Evolutionary conservation across 2,113 vertebrate species (phyloP).

Genomic region (Podilymbus podiceps): DNA sequence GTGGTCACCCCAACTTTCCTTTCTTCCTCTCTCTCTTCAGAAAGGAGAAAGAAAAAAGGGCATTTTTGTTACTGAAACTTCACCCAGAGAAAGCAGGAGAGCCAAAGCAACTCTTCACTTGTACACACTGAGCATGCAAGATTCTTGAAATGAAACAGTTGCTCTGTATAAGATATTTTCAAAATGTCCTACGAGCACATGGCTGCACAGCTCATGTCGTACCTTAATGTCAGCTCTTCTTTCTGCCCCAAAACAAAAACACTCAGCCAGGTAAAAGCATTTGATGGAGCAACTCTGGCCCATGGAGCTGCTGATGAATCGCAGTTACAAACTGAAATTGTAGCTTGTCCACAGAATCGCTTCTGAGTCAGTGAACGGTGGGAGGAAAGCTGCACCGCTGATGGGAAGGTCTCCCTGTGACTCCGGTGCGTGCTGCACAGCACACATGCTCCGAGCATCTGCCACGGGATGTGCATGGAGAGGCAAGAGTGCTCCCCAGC

Average conservation of each 20-base stretch:
- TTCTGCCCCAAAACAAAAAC: neutral
- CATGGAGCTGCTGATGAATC: neutral
- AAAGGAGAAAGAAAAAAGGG: neutral
- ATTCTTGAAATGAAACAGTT: neutral
- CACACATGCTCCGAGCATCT: neutral
- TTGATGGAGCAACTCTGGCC: neutral
- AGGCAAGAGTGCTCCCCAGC: neutral
- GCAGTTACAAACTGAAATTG: neutral
- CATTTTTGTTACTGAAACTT: neutral
- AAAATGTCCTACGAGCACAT: neutral
- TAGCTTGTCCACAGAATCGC: neutral
- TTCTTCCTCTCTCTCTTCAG: neutral
- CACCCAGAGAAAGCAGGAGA: neutral
- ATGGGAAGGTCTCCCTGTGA: neutral
- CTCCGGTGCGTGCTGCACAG: neutral
- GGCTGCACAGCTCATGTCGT: neutral
- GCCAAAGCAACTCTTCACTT: neutral
- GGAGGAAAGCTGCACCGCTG: neutral
- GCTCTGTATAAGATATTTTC: neutral
- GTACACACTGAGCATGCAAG: rapidly evolving
- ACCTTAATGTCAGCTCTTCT: neutral
- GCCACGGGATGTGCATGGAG: neutral
- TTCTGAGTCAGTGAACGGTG: rapidly evolving
- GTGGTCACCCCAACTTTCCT: neutral
- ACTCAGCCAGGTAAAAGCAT: neutral